These are phyloP conservation scores for Regulus satrapa DNA, from an alignment of 2,113 vertebrate species.

Conservation along the genomic window DNA sequence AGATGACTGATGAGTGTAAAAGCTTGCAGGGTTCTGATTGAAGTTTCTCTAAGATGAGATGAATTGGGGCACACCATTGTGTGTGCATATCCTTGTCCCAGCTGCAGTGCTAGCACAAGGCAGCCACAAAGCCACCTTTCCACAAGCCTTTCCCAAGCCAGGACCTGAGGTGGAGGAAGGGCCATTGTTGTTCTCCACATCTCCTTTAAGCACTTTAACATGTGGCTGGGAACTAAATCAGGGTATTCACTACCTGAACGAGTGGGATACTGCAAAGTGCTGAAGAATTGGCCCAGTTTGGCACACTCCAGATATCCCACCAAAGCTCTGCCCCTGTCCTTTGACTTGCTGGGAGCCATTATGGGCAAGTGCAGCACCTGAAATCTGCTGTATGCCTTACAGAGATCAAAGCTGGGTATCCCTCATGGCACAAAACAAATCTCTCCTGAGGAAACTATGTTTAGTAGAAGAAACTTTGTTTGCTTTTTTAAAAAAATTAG, in stretches of 20 bases:
- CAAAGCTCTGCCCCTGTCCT: background rate
- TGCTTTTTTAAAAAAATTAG: background rate
- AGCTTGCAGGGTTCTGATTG: background rate
- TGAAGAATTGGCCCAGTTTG: background rate
- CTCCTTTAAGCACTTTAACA: background rate
- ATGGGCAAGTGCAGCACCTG: background rate
- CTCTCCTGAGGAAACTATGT: background rate
- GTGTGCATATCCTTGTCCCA: background rate
- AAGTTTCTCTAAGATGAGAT: background rate
- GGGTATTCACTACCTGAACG: background rate
- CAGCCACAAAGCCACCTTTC: background rate
- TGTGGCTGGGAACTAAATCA: background rate
- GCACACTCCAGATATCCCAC: background rate
- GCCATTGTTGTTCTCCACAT: background rate
- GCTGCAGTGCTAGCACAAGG: background rate
- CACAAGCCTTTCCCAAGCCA: background rate
- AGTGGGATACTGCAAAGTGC: background rate
- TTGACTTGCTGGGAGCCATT: background rate
- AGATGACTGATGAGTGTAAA: constrained; percentile 28
- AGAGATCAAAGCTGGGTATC: background rate
- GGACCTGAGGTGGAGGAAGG: background rate
- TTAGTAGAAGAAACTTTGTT: background rate
- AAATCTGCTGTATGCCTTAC: background rate
- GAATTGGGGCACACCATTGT: background rate
- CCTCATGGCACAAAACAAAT: background rate